Conservation (phyloP, 2,888 invertebrate species). For the Meiosimyza platycephala region DNA sequence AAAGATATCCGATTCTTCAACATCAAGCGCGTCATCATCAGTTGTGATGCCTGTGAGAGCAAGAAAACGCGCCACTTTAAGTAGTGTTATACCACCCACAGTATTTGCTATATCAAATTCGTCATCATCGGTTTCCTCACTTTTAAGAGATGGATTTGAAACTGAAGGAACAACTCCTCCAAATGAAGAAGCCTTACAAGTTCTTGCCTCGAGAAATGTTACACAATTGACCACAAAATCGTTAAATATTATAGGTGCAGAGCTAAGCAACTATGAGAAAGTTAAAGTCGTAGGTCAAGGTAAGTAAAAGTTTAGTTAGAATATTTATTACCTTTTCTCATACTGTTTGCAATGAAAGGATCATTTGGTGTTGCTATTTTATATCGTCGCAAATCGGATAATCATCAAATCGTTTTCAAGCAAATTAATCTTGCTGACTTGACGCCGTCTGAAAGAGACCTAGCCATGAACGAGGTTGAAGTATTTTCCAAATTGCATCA, state of each 20-base stretch:
- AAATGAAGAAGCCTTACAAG: slow-evolving; percentile 32
- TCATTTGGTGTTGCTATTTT: slow-evolving; percentile 80
- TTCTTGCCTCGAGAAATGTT: slow-evolving; percentile 26
- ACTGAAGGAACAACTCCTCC: slow-evolving; percentile 26
- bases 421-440: slow-evolving; percentile 79
- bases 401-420: slow-evolving; percentile 77
- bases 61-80: slow-evolving; percentile 47
- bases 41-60: slow-evolving; percentile 43
- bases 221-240: slow-evolving; percentile 39
- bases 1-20: slow-evolving; percentile 59
- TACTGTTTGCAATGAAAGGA: slow-evolving; percentile 57
- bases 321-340: neutral
- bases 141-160: slow-evolving; percentile 42
- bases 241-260: slow-evolving; percentile 54
- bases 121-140: slow-evolving; percentile 45
- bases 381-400: slow-evolving; percentile 74
- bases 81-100: slow-evolving; percentile 47
- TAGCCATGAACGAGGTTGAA: slow-evolving; percentile 78
- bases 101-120: slow-evolving; percentile 58
- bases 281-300: slow-evolving; percentile 65
- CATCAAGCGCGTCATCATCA: slow-evolving; percentile 55
- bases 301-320: slow-evolving; percentile 26
- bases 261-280: slow-evolving; percentile 63
- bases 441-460: slow-evolving; percentile 73
- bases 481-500: slow-evolving; percentile 78